A percentile compares a stretch with the other conserved stretches of the same genome.
Evolutionary conservation across 2,797 vertebrate genomes (phyloP).

Genomic region (Kryptolebias ocellatus): DNA sequence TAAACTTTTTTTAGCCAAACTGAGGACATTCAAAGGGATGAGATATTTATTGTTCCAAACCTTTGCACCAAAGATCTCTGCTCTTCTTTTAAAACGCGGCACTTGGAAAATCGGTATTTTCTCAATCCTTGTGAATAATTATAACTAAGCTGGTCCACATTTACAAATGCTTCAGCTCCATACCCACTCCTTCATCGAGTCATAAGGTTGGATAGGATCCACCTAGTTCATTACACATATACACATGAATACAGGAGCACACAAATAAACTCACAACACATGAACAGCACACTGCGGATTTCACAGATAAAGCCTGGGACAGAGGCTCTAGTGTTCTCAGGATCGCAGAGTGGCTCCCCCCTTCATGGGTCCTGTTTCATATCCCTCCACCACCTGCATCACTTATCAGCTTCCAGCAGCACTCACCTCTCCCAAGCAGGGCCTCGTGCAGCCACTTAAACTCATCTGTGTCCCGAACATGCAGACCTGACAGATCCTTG

Average conservation of each 20-base stretch:
- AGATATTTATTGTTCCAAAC: no score
- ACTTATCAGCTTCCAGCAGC: slow-evolving; percentile 58
- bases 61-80: no score
- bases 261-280: slow-evolving; percentile 32
- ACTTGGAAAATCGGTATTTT: slow-evolving; percentile 16
- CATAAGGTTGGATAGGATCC: slow-evolving; percentile 44
- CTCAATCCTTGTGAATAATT: slow-evolving; percentile 23
- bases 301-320: slow-evolving; percentile 54
- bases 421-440: slow-evolving; percentile 43
- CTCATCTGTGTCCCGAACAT: slow-evolving; percentile 28
- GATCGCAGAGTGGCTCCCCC: slow-evolving; percentile 27
- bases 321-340: slow-evolving; percentile 62
- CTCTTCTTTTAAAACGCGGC: no score
- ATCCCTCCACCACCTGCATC: slow-evolving; percentile 63
- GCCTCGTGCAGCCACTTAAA: slow-evolving; percentile 32
- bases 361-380: slow-evolving; percentile 45
- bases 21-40: no score
- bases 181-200: slow-evolving; percentile 36
- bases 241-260: slow-evolving; percentile 20
- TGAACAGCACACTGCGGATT: slow-evolving; percentile 47
- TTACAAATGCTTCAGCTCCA: slow-evolving; percentile 26
- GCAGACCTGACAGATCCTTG: slow-evolving; percentile 12
- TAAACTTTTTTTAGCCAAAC: no score
- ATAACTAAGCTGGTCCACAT: slow-evolving; percentile 32
- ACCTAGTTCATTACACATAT: slow-evolving; percentile 28